Evolutionary conservation across 1,140 invertebrate species (phyloP).

Genomic region (Drosophila triauraria): DNA sequence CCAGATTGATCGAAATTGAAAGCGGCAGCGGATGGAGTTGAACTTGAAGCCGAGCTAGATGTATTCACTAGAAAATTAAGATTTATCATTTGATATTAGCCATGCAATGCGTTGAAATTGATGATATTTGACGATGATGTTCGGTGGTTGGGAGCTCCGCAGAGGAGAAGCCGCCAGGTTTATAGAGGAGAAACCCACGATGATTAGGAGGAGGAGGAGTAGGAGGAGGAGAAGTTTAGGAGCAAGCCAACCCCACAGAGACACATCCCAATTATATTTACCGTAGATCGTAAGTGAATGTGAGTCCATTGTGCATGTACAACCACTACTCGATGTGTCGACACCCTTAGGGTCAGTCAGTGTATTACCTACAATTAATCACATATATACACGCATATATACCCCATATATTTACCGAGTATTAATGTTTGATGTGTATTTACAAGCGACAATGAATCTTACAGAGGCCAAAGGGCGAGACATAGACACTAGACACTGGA

Average conservation of each 20-base stretch:
- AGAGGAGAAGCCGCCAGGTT: neutral
- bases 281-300: conserved; percentile 40
- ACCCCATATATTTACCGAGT: conserved; percentile 18
- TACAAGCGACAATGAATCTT: conserved; percentile 25
- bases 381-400: neutral
- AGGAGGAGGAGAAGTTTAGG: neutral
- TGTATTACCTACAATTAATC: conserved; percentile 21
- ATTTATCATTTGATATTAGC: conserved; percentile 44
- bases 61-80: conserved; percentile 9
- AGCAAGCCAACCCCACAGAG: conserved; percentile 11
- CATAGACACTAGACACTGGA: neutral
- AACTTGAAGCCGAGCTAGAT: conserved; percentile 5
- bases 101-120: conserved; percentile 57
- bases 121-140: conserved; percentile 41
- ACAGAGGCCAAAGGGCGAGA: conserved; percentile 23
- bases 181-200: too few species aligned
- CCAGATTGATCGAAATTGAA: conserved; percentile 6
- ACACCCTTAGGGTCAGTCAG: conserved; percentile 13
- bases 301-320: conserved; percentile 21
- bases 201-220: neutral
- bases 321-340: conserved; percentile 6
- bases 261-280: conserved; percentile 19
- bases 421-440: conserved; percentile 48
- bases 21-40: neutral
- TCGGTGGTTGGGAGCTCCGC: neutral